Evolutionary conservation across 2,888 invertebrate genomes (phyloP).

Genomic region (Pseudeuparius sepicola): DNA sequence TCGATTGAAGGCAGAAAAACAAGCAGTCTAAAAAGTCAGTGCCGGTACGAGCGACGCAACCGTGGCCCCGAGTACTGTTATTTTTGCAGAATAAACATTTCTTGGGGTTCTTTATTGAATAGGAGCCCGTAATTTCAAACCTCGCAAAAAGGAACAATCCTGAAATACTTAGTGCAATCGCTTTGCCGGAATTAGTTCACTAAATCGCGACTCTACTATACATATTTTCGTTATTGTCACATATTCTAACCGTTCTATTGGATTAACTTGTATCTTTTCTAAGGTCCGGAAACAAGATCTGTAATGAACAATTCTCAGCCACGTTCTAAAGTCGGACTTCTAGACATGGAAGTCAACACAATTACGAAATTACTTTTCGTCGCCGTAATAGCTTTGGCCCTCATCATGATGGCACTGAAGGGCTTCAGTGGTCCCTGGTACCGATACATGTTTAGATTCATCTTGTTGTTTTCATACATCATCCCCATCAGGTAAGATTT

Average conservation of each 20-base stretch:
- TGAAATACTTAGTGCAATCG: no score
- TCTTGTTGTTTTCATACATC: conserved; percentile 96
- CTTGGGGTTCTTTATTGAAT: no score
- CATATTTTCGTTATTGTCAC: no score
- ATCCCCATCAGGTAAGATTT: conserved; percentile 83
- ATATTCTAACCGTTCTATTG: neutral
- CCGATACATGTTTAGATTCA: conserved; percentile 90
- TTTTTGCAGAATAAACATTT: no score
- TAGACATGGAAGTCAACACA: conserved; percentile 94
- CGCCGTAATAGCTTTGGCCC: conserved; percentile 80
- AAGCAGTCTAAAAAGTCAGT: no score
- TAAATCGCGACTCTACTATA: no score
- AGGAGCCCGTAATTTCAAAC: no score
- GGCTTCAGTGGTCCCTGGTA: conserved; percentile 97
- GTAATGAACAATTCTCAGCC: conserved; percentile 98
- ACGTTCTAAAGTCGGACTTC: conserved; percentile 87
- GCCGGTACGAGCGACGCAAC: no score
- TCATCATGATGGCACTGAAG: conserved; percentile 94
- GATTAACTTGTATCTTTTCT: conserved; percentile 10
- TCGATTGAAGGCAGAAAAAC: no score
- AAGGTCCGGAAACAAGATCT: conserved; percentile 88
- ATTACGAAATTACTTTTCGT: conserved; percentile 90
- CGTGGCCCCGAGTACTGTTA: no score
- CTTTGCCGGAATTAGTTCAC: no score
- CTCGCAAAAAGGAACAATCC: no score